A percentile compares a stretch with the other conserved stretches of the same genome.
These are phyloP conservation scores for Mallotus villosus DNA, from an alignment of 2,797 vertebrate genomes.

Conservation along the genomic window DNA sequence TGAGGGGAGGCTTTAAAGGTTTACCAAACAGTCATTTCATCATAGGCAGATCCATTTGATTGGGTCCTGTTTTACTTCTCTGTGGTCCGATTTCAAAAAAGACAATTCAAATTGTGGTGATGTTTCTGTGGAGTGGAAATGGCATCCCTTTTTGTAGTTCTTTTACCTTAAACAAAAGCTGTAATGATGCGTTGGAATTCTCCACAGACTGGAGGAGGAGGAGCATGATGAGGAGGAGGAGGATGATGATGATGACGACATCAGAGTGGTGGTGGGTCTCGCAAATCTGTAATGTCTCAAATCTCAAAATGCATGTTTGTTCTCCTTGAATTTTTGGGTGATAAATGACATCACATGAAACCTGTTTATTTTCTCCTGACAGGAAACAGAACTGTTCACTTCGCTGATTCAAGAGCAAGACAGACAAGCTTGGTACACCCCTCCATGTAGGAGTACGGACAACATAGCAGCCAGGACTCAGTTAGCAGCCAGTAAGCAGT, in stretches of 20 bases:
- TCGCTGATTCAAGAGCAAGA: not conserved
- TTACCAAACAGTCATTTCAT: not conserved
- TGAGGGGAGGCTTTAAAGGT: not conserved
- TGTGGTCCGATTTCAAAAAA: constrained; percentile 3
- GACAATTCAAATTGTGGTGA: no score
- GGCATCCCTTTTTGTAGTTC: not conserved
- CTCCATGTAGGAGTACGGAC: not conserved
- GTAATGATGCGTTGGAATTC: no score
- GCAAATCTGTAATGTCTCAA: not conserved
- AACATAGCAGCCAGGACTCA: not conserved
- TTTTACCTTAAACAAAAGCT: no score
- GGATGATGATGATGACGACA: constrained; percentile 37
- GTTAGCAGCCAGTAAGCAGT: no score
- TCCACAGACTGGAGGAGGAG: constrained; percentile 49
- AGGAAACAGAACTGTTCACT: not conserved
- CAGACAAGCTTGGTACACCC: constrained; percentile 10
- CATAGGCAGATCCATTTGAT: not conserved
- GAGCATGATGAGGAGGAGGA: constrained; percentile 19
- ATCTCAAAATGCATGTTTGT: not conserved
- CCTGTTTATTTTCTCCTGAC: not conserved
- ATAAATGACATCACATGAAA: not conserved
- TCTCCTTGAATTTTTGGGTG: not conserved
- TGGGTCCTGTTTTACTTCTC: not conserved
- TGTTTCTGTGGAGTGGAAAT: no score
- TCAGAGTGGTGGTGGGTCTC: constrained; percentile 70